Conservation (phyloP, 2,113 vertebrate genomes). For the Cyanoramphus novaezelandiae region DNA sequence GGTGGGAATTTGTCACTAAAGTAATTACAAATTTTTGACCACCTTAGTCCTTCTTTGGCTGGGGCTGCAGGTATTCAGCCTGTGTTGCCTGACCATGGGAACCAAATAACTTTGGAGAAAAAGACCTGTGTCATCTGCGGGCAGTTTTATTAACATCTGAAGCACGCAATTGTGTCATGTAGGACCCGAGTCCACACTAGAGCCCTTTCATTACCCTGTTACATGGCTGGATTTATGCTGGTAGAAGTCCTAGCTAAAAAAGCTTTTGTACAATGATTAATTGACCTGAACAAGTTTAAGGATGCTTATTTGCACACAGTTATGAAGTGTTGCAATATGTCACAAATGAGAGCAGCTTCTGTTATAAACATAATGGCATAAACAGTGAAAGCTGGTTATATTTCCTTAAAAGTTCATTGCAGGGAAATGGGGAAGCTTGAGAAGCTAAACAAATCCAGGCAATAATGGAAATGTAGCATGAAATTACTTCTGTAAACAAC, state of each 20-base stretch:
- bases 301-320: conserved; percentile 83
- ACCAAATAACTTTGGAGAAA: conserved; percentile 32
- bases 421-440: conserved; percentile 85
- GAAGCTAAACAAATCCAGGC: conserved; percentile 94
- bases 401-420: conserved; percentile 87
- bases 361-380: conserved; percentile 76
- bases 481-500: conserved; percentile 99
- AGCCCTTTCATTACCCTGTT: conserved; percentile 39
- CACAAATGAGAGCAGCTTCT: conserved; percentile 77
- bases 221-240: background rate
- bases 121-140: background rate
- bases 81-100: background rate
- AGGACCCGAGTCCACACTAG: background rate
- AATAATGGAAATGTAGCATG: conserved; percentile 99
- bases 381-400: conserved; percentile 78
- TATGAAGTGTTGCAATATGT: conserved; percentile 80
- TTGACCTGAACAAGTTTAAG: conserved; percentile 81
- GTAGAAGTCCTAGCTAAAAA: conserved; percentile 49
- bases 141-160: conserved; percentile 44
- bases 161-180: background rate
- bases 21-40: background rate
- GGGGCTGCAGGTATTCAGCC: background rate
- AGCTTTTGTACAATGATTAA: conserved; percentile 78
- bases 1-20: background rate
- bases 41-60: background rate